Percentiles rank a stretch among this genome's conserved stretches.
Evolutionary conservation across 2,113 vertebrate genomes (phyloP).

Genomic region (Eulemur macaco): DNA sequence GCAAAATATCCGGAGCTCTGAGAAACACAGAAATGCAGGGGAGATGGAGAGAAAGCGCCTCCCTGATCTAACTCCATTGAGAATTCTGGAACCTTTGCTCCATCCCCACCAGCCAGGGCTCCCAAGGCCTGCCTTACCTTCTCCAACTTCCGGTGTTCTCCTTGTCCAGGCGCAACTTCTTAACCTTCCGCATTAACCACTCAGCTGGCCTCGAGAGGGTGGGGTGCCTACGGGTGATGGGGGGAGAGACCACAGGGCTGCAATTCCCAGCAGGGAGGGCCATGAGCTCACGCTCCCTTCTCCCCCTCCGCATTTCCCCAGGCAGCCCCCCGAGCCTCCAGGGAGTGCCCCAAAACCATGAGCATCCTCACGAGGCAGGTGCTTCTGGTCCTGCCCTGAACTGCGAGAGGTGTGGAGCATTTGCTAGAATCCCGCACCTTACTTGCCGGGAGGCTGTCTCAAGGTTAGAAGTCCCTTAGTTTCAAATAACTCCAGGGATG

Average conservation of each 20-base stretch:
- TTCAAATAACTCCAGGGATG: background rate
- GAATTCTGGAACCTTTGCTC: constrained; percentile 24
- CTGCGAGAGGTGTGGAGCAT: background rate
- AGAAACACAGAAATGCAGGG: background rate
- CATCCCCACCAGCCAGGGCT: background rate
- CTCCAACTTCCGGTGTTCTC: constrained; percentile 88
- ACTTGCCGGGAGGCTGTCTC: background rate
- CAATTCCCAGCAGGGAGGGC: background rate
- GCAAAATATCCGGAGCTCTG: background rate
- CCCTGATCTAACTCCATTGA: background rate
- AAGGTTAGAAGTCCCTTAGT: background rate
- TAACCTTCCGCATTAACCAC: constrained; percentile 95
- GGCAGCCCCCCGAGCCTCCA: background rate
- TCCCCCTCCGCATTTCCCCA: too few relatives aligned
- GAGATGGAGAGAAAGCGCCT: background rate
- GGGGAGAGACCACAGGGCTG: background rate
- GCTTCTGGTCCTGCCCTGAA: background rate
- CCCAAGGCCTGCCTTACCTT: constrained; percentile 82
- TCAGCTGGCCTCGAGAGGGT: constrained; percentile 86
- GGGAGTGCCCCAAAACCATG: background rate
- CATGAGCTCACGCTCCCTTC: accelerated
- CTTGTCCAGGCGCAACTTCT: constrained; percentile 94
- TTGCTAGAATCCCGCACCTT: background rate
- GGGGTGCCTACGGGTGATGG: constrained; percentile 83
- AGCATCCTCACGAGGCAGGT: background rate